Evolutionary conservation across 2,113 vertebrate species (phyloP).

Genomic region (Semnornis frantzii): DNA sequence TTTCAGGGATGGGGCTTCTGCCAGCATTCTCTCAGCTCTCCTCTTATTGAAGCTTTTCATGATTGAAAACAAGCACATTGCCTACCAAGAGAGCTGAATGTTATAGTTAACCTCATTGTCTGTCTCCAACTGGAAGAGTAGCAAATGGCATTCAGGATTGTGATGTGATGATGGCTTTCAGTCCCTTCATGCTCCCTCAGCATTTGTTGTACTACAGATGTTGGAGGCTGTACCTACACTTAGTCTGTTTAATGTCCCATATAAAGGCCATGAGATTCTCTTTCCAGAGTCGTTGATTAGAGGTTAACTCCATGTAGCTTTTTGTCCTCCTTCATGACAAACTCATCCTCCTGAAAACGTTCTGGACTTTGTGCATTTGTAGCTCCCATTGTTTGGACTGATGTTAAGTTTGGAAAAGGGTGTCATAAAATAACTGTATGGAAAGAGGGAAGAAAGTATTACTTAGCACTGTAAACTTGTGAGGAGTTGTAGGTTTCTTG

Average conservation of each 20-base stretch:
- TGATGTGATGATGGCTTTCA: not conserved
- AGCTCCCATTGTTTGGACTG: not conserved
- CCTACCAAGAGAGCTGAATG: not conserved
- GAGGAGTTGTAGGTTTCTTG: not conserved
- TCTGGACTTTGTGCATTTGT: not conserved
- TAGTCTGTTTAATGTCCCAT: not conserved
- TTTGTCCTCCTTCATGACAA: not conserved
- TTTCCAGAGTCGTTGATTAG: not conserved
- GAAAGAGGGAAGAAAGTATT: not conserved
- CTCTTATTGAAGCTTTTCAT: not conserved
- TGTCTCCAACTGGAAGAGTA: not conserved
- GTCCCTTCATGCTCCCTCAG: not conserved
- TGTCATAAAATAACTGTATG: not conserved
- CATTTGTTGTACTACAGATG: no score
- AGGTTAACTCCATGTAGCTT: not conserved
- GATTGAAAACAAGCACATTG: not conserved
- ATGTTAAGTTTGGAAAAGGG: not conserved
- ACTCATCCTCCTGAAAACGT: not conserved
- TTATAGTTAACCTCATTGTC: not conserved
- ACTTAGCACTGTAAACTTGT: not conserved
- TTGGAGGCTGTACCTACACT: not conserved
- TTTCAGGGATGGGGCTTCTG: no score
- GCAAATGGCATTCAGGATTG: not conserved
- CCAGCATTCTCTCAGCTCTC: not conserved
- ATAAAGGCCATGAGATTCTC: not conserved